Evolutionary conservation across 2,888 invertebrate genomes (phyloP), one percentile per base, ranked within the genome.

Genomic region (Uloborus plumipes): DNA sequence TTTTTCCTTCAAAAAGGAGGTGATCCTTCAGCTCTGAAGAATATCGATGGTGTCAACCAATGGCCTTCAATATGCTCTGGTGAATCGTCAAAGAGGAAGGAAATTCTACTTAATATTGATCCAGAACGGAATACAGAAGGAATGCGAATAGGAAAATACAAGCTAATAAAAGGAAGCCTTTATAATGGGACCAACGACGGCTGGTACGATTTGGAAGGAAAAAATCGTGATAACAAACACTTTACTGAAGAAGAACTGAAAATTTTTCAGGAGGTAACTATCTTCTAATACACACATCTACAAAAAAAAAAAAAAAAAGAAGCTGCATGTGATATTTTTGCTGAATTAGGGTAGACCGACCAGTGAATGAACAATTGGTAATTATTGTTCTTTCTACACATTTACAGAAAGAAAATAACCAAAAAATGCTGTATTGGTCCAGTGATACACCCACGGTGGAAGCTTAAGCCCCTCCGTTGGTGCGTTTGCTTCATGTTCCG

Each of bases 101-200:
- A 91, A 20, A 89, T 85, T 20, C 18, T 86, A 0, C 80, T 80
- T 15, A 86, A 85, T 62, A 79, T 86, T 13, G 86, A 86, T 59
- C 81, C 84, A 11, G 61, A 80, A 18, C 84, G 81, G 84, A 82
- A 85, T 7, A 73, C 84, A 9, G 85, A 80, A 26, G 84, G 84
- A 1, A 70, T 85, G 11, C 64, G 85, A 13, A 61, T 61, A 22
- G 70, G 70, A 6, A 67, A 81, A 18, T 86, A 84, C 62, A 86
- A 86, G 64, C 50, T 86, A 55, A 55, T 86, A 20, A 77, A 80
- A 70, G 86, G 85, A n/a, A 75, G 67, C 15, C 78, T 81, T 2
- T 76, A 73, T 18, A 90, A 91, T 0, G 94, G 94, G 0, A 87
- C 89, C 0, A 94, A 94, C 94, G 94, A 96, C 90, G 89, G 90